These are phyloP conservation scores for Leucopternis melanops DNA, from an alignment of 2,113 vertebrate species.

Conservation along the genomic window DNA sequence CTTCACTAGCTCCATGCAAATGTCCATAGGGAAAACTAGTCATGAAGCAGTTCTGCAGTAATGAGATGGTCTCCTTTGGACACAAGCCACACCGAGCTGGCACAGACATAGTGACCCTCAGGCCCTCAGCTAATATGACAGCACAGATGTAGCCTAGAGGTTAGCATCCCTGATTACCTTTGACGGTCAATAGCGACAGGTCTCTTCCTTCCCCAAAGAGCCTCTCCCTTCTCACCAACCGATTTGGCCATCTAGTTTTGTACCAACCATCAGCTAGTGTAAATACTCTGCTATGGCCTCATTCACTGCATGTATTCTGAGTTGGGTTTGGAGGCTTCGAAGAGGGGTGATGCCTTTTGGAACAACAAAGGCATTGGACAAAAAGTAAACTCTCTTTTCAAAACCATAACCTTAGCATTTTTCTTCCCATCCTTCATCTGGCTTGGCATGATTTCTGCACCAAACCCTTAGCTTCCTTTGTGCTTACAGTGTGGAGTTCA, in stretches of 20 bases:
- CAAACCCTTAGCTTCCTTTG: not conserved
- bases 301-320: not conserved
- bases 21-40: not conserved
- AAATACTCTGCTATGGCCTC: not conserved
- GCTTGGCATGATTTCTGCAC: not conserved
- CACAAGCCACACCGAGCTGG: not conserved
- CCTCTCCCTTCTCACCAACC: not conserved
- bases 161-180: not conserved
- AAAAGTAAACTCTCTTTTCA: not conserved
- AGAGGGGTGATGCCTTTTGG: not conserved
- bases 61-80: not conserved
- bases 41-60: not conserved
- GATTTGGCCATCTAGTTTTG: not conserved
- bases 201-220: not conserved
- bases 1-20: not conserved
- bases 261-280: not conserved
- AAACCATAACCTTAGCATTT: not conserved
- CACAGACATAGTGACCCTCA: not conserved
- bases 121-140: not conserved
- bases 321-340: not conserved
- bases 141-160: not conserved
- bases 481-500: not conserved
- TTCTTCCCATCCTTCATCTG: not conserved
- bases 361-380: not conserved
- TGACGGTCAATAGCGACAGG: rapidly evolving